Evolutionary conservation across 2,797 vertebrate genomes (phyloP).

Genomic region (Alexandromys oeconomus): DNA sequence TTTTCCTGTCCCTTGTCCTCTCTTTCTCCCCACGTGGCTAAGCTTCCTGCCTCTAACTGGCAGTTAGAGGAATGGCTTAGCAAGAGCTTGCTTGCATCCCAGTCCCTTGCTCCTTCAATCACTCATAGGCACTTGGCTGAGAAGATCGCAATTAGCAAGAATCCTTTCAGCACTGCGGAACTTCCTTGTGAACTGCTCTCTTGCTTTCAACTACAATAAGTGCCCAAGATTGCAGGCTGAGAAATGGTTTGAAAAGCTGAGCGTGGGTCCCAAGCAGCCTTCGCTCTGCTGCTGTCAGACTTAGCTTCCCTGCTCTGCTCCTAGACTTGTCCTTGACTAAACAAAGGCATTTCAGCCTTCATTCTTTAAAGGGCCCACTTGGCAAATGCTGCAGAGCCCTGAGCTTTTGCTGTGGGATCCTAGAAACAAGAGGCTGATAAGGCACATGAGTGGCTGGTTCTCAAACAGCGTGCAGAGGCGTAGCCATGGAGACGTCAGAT

Average conservation of each 20-base stretch:
- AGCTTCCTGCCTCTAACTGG: background rate
- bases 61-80: background rate
- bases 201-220: conserved; percentile 48
- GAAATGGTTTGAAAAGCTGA: background rate
- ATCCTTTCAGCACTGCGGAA: background rate
- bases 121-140: background rate
- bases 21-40: background rate
- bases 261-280: background rate
- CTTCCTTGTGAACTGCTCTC: conserved; percentile 34
- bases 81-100: background rate
- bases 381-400: background rate
- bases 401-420: background rate
- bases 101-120: background rate
- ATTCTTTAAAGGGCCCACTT: background rate
- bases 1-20: too few relatives aligned
- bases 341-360: background rate
- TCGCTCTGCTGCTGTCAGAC: background rate
- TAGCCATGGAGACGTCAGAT: background rate
- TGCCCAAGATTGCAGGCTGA: background rate
- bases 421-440: background rate
- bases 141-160: conserved; percentile 31
- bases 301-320: background rate
- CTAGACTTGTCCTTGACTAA: background rate
- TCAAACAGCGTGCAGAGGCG: background rate
- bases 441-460: background rate